Conservation (phyloP, 1,140 invertebrate species). For the Marisa cornuarietis region DNA sequence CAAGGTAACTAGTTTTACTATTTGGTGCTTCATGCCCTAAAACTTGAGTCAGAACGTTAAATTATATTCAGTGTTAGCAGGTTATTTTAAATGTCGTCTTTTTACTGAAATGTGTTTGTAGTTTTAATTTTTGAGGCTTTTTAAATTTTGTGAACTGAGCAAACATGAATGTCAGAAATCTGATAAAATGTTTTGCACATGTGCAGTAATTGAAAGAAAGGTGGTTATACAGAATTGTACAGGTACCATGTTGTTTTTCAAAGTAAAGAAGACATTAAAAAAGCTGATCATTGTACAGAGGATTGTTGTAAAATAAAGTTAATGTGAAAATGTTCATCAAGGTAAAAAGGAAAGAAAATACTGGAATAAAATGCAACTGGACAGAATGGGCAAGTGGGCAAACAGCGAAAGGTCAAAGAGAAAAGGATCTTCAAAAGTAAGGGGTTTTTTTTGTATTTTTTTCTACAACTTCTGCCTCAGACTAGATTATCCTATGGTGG, state of each 20-base stretch:
- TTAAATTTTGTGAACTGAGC: no score
- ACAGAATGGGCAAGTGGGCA: conserved; percentile 49
- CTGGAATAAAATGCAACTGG: conserved; percentile 57
- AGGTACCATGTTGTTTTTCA: no score
- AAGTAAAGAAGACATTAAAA: no score
- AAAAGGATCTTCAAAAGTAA: conserved; percentile 47
- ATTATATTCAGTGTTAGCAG: background rate
- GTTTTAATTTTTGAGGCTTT: no score
- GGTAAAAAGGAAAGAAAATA: conserved; percentile 55
- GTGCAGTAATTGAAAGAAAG: no score
- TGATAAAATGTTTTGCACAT: no score
- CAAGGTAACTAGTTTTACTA: conserved; percentile 37
- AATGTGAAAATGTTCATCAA: conserved; percentile 20
- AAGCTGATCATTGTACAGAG: no score
- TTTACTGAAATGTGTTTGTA: background rate
- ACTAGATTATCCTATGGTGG: no score
- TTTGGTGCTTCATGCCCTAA: background rate
- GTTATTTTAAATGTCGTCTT: background rate
- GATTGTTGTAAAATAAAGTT: background rate
- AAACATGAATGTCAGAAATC: no score
- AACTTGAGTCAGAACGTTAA: background rate
- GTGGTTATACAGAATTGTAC: no score
- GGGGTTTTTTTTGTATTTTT: no score
- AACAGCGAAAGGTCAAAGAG: conserved; percentile 40
- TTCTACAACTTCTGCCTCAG: no score